Percentiles rank a stretch among this genome's conserved stretches.
These are phyloP conservation scores for Cladopsammia gracilis DNA, from an alignment of 64 coral and sea anemone genomes.

Conservation along the genomic window DNA sequence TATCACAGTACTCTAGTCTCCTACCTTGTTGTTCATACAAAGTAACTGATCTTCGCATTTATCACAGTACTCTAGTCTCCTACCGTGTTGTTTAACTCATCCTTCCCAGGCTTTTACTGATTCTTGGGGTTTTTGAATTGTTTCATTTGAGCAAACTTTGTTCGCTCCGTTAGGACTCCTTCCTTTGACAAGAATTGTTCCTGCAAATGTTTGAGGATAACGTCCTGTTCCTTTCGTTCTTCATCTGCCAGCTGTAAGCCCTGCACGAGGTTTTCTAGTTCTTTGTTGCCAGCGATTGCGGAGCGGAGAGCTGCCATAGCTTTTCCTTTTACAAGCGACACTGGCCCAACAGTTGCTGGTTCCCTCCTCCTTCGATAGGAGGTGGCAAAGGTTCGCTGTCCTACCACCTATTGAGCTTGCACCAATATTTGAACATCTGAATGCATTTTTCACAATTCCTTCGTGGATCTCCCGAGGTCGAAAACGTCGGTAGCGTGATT, in stretches of 20 bases:
- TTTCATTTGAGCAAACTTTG: constrained; percentile 67
- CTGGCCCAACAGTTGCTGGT: neutral
- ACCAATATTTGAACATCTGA: constrained; percentile 68
- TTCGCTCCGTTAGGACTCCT: constrained; percentile 56
- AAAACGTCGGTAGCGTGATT: neutral
- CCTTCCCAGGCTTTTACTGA: constrained; percentile 49
- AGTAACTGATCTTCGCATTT: too few species aligned
- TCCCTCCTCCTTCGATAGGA: constrained; percentile 19
- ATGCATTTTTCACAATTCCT: constrained; percentile 65
- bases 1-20: too few species aligned
- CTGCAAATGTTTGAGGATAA: constrained; percentile 50
- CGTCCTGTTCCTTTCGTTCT: constrained; percentile 45
- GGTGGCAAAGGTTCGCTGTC: constrained; percentile 24
- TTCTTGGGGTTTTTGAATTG: constrained; percentile 34
- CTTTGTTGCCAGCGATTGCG: constrained; percentile 52
- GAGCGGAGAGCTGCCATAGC: constrained; percentile 51
- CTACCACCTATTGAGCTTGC: constrained; percentile 31
- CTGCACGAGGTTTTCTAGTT: constrained; percentile 45
- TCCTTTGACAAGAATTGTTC: constrained; percentile 55
- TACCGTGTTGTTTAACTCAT: constrained; percentile 64
- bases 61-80: too few species aligned
- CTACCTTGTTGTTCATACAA: too few species aligned
- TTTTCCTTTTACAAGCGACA: constrained; percentile 53
- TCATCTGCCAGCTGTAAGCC: constrained; percentile 35
- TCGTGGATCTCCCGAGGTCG: constrained; percentile 12